phyloP scores from a whole-genome alignment of 2,113 vertebrate species.

The Cynoglossus semilaevis region DNA sequence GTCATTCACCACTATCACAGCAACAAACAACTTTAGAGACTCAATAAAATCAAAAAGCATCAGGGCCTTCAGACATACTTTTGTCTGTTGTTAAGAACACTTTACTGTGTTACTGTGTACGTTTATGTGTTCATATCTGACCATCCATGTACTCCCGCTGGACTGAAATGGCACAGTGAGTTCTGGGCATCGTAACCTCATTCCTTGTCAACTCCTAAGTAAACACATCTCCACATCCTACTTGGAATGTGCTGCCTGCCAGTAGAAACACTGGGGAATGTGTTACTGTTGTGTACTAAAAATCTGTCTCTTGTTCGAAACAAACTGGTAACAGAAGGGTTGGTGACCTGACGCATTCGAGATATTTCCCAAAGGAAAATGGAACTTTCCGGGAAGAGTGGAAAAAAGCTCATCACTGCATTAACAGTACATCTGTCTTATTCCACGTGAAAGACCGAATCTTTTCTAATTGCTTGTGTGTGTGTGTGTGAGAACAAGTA shows the following conservation, averaged over 20 bases:
- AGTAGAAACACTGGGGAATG: constrained; percentile 22
- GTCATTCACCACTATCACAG: too few species aligned
- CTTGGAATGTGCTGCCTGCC: constrained; percentile 15
- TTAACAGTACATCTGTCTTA: background rate
- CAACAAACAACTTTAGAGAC: too few species aligned
- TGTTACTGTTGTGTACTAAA: constrained; percentile 15
- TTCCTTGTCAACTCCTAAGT: constrained; percentile 38
- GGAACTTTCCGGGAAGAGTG: background rate
- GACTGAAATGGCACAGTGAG: background rate
- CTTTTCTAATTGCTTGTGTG: background rate
- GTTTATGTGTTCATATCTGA: constrained; percentile 6
- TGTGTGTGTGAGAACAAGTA: background rate
- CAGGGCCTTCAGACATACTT: too few species aligned
- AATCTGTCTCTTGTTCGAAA: constrained; percentile 20
- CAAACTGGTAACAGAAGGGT: constrained; percentile 20
- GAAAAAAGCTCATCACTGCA: constrained; percentile 22
- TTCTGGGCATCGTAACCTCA: constrained; percentile 37
- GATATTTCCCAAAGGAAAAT: constrained; percentile 3
- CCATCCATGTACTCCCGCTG: constrained; percentile 1
- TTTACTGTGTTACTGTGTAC: background rate
- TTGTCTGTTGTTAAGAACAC: too few species aligned
- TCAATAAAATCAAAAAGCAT: too few species aligned
- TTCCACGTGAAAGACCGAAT: background rate
- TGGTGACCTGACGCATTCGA: constrained; percentile 14
- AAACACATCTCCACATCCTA: constrained; percentile 36